Evolutionary conservation across 2,797 vertebrate species (phyloP).

Genomic region (Syngnathus acus): DNA sequence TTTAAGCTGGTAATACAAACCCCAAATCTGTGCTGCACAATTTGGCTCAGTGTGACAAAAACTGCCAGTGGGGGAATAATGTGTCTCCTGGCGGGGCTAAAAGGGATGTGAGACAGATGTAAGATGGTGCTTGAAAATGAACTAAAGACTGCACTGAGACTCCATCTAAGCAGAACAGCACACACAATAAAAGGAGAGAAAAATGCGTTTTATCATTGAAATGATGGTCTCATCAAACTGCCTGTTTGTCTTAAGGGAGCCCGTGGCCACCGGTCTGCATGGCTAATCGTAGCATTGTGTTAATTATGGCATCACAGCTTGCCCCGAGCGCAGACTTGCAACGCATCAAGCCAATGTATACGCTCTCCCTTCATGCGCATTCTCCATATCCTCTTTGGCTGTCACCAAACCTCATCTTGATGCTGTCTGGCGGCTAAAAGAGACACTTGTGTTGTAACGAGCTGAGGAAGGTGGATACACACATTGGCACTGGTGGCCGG

Average conservation of each 20-base stretch:
- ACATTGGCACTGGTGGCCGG: conserved; percentile 16
- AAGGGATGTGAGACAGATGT: conserved; percentile 41
- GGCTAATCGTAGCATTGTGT: conserved; percentile 56
- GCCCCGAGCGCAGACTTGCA: conserved; percentile 41
- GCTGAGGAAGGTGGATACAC: conserved; percentile 15
- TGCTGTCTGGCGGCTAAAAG: conserved; percentile 28
- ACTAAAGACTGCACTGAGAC: conserved; percentile 28
- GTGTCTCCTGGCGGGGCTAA: conserved; percentile 28
- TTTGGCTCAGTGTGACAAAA: conserved; percentile 5
- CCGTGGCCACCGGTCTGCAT: conserved; percentile 55
- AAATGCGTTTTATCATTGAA: conserved; percentile 14
- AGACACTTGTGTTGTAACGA: conserved; percentile 29
- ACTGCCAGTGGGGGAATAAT: conserved; percentile 3
- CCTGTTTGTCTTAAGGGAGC: conserved; percentile 44
- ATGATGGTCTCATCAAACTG: conserved; percentile 29
- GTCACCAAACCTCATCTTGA: conserved; percentile 31
- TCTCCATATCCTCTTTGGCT: conserved; percentile 22
- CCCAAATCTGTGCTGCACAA: conserved; percentile 6
- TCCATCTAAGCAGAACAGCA: conserved; percentile 23
- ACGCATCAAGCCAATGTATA: conserved; percentile 13
- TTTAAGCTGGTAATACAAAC: conserved; percentile 3
- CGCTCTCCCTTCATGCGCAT: conserved; percentile 12
- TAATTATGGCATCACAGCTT: conserved; percentile 64
- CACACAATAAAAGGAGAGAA: conserved; percentile 22
- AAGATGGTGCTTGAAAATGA: conserved; percentile 32